Percentiles rank a stretch among this genome's conserved stretches.
Conservation (phyloP, 2,113 vertebrate species). For the Dendropsophus ebraccatus region DNA sequence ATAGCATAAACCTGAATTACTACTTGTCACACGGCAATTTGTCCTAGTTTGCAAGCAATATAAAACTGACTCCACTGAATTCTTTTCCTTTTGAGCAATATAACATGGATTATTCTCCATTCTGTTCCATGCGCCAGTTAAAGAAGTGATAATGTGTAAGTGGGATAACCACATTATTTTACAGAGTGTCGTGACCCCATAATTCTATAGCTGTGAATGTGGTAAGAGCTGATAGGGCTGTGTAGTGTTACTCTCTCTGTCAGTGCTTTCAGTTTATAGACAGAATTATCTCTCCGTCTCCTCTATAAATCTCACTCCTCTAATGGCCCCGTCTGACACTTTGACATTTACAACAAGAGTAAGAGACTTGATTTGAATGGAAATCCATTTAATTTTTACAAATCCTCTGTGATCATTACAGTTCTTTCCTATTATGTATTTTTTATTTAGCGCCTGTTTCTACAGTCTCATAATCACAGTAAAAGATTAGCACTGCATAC, state of each 20-base stretch:
- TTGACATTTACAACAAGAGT: conserved; percentile 78
- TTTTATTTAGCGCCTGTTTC: conserved; percentile 64
- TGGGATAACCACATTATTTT: not conserved
- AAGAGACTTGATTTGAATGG: conserved; percentile 76
- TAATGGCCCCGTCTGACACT: conserved; percentile 73
- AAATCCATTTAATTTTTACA: conserved; percentile 77
- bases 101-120: not conserved
- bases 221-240: conserved; percentile 66
- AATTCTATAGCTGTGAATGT: conserved; percentile 52
- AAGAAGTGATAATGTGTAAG: not conserved
- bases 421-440: conserved; percentile 48
- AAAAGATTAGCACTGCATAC: conserved; percentile 23
- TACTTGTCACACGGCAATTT: not conserved
- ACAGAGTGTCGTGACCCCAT: not conserved
- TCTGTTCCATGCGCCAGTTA: not conserved
- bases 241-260: conserved; percentile 78
- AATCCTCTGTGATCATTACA: conserved; percentile 64
- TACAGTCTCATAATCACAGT: conserved; percentile 23
- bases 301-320: conserved; percentile 73
- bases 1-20: not conserved
- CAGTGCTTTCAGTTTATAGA: conserved; percentile 77
- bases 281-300: conserved; percentile 76
- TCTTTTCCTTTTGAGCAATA: not conserved
- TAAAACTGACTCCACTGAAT: not conserved
- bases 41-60: not conserved